Conservation (phyloP, 2,113 vertebrate species). For the Vombatus ursinus region DNA sequence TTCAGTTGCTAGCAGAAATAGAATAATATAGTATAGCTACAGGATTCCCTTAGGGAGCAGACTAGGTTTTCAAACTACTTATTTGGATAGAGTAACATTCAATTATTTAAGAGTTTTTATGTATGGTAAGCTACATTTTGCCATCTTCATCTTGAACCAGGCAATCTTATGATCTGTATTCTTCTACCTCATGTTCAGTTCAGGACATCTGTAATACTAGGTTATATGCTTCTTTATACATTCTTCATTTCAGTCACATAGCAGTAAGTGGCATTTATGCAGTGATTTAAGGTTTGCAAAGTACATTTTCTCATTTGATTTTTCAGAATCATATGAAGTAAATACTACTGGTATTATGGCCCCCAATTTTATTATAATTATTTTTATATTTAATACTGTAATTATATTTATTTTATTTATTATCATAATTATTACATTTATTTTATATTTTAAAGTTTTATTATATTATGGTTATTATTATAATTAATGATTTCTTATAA, state of each 20-base stretch:
- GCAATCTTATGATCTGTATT: background rate
- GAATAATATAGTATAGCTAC: background rate
- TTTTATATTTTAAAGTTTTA: too few relatives aligned
- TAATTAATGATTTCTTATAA: too few relatives aligned
- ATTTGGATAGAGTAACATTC: background rate
- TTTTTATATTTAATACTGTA: too few relatives aligned
- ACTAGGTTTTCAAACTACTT: background rate
- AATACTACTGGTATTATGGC: background rate
- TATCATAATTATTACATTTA: too few relatives aligned
- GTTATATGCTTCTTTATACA: background rate
- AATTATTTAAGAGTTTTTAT: background rate
- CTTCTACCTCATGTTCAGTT: background rate
- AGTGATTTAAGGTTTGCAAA: background rate
- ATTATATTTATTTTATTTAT: too few relatives aligned
- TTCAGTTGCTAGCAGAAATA: slow-evolving; percentile 15
- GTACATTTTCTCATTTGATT: background rate
- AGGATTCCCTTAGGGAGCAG: background rate
- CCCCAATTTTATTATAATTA: background rate
- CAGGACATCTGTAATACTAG: background rate
- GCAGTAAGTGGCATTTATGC: background rate
- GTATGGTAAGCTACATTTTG: background rate
- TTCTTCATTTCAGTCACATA: background rate
- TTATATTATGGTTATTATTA: too few relatives aligned
- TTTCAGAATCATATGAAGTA: background rate
- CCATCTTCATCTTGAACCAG: background rate